Evolutionary conservation across 2,797 vertebrate species (phyloP).

Genomic region (Gymnocypris eckloni): DNA sequence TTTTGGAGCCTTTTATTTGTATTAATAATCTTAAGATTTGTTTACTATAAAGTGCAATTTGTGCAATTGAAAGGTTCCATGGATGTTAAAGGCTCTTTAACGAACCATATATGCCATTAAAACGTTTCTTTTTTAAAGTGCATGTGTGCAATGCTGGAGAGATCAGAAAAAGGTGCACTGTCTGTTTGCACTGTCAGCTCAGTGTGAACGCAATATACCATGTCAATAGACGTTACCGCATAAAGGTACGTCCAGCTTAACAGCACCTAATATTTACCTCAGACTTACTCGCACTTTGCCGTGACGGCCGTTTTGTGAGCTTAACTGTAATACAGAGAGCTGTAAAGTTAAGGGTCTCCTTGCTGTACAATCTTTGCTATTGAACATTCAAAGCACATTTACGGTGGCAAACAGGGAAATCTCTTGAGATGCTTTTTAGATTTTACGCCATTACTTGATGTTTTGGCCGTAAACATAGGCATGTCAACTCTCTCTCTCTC

Average conservation of each 20-base stretch:
- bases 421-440: background rate
- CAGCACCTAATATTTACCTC: conserved; percentile 41
- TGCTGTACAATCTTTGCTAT: background rate
- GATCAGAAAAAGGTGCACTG: conserved; percentile 5
- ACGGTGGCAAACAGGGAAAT: conserved; percentile 11
- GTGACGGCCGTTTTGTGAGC: background rate
- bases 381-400: conserved; percentile 32
- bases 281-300: conserved; percentile 29
- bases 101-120: background rate
- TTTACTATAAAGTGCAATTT: background rate
- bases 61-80: background rate
- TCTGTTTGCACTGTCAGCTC: conserved; percentile 26
- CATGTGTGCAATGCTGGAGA: background rate
- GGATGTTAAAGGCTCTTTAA: background rate
- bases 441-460: conserved; percentile 4
- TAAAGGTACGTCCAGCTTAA: conserved; percentile 9
- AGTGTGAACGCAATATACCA: conserved; percentile 20
- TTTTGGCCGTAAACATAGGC: conserved; percentile 1
- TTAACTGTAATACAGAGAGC: background rate
- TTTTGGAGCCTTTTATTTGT: background rate
- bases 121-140: background rate
- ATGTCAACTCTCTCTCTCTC: conserved; percentile 6
- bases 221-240: conserved; percentile 4
- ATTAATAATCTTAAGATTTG: background rate
- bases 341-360: background rate